phyloP scores from a whole-genome alignment of 2,113 vertebrate species.

The Gorsachius goisagi region DNA sequence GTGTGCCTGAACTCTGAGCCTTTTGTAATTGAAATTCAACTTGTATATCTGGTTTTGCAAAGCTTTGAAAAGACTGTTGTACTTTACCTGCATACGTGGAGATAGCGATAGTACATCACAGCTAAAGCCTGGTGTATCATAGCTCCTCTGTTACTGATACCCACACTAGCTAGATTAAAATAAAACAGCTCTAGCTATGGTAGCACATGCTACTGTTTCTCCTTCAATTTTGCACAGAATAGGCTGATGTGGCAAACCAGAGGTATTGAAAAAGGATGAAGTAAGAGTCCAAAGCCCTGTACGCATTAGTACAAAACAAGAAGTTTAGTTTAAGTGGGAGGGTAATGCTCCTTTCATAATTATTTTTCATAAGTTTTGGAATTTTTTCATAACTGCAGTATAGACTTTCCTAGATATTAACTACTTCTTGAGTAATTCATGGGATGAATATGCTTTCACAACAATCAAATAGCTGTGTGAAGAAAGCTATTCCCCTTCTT shows the following conservation, averaged over 20 bases:
- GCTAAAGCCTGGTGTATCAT: not conserved
- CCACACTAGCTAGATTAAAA: not conserved
- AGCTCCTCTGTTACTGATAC: not conserved
- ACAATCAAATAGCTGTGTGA: not conserved
- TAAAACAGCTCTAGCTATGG: not conserved
- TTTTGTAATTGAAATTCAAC: not conserved
- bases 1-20: not conserved
- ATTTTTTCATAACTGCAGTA: not conserved
- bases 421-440: not conserved
- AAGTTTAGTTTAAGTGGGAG: not conserved
- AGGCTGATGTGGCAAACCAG: not conserved
- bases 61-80: not conserved
- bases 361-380: not conserved
- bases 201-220: not conserved
- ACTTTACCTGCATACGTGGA: accelerated
- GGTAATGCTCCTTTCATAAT: not conserved
- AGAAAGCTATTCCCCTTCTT: not conserved
- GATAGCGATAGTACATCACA: not conserved
- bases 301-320: not conserved
- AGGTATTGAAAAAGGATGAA: not conserved
- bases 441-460: not conserved
- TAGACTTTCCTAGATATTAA: not conserved
- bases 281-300: not conserved
- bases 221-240: not conserved
- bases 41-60: not conserved